A percentile compares a stretch with the other conserved stretches of the same genome.
Evolutionary conservation across 2,797 vertebrate species (phyloP).

Genomic region (Ptychadena robeensis): DNA sequence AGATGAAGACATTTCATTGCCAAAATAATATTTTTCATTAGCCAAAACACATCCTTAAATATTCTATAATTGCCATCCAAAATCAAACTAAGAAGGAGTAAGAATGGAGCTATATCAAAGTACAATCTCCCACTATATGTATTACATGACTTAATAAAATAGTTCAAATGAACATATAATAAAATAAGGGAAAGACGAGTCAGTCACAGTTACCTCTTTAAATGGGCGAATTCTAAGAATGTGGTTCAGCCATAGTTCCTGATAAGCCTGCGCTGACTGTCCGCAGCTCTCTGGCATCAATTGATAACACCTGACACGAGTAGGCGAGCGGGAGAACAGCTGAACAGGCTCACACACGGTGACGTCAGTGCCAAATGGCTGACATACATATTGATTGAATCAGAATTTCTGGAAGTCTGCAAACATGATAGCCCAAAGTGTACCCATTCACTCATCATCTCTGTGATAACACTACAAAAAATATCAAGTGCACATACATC

Average conservation of each 20-base stretch:
- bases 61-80: too few relatives aligned
- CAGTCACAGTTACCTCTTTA: not conserved
- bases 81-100: too few relatives aligned
- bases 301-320: constrained; percentile 53
- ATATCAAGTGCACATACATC: not conserved
- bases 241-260: constrained; percentile 2
- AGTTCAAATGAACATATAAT: not conserved
- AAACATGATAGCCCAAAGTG: not conserved
- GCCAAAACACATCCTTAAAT: too few relatives aligned
- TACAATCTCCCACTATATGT: not conserved
- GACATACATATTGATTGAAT: constrained; percentile 28
- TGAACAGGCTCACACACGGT: constrained; percentile 28
- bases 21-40: too few relatives aligned
- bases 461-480: not conserved
- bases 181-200: not conserved
- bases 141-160: not conserved
- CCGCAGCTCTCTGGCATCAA: constrained; percentile 61
- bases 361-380: constrained; percentile 15
- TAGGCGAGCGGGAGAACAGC: constrained; percentile 33
- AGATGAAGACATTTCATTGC: too few relatives aligned
- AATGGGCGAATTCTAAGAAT: constrained; percentile 39
- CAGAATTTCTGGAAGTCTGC: constrained; percentile 13
- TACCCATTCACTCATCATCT: not conserved
- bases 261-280: constrained; percentile 53
- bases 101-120: too few relatives aligned